Evolutionary conservation across 2,888 invertebrate genomes (phyloP), one percentile per base, ranked within the genome.

Genomic region (Eupithecia insigniata): DNA sequence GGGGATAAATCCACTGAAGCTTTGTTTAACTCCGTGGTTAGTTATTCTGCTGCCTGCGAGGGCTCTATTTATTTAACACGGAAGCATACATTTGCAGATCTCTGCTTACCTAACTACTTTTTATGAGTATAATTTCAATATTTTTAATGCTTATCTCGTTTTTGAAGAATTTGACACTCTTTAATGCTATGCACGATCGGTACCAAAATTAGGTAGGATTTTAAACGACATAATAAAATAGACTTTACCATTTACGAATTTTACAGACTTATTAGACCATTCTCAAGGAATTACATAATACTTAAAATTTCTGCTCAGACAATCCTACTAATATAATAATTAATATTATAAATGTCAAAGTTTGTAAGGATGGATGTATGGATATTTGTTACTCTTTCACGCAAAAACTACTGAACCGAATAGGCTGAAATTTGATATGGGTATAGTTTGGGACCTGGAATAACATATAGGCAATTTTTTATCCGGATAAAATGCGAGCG

Each of bases 21-120:
- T 60, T 60, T 60, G 60, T 60, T 30, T 60, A 30, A 60, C 30
- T 30, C 18, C 18, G 30, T 30, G 60, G 60, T 30, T 60, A 60
- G 60, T 8, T 28, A 16, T 18, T 28, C 30, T 28, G 58, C 16
- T 18, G 28, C 60, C 1, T 60, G 60, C 60, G 28, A 16, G 28
- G 26, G 28, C 22, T 22, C 55, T 26, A 26, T 55, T 51, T 51
- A 4, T 51, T 22, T 51, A 51, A 26, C 51, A 51, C 51, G 26
- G 22, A 22, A 51, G 51, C 12, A 12, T 12, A 51, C 51, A 51
- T 26, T 26, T 26, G 12, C 26, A 55, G 26, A 26, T 55, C 55
- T 55, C 22, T 55, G 5, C 55, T 55, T 55, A 55, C 12, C 4
- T 51, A n/a, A n/a, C n/a, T n/a, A 51, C 55, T 26, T 14, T 26